Conservation (phyloP, 2,888 invertebrate species). For the Rhorus exstirpatorius region DNA sequence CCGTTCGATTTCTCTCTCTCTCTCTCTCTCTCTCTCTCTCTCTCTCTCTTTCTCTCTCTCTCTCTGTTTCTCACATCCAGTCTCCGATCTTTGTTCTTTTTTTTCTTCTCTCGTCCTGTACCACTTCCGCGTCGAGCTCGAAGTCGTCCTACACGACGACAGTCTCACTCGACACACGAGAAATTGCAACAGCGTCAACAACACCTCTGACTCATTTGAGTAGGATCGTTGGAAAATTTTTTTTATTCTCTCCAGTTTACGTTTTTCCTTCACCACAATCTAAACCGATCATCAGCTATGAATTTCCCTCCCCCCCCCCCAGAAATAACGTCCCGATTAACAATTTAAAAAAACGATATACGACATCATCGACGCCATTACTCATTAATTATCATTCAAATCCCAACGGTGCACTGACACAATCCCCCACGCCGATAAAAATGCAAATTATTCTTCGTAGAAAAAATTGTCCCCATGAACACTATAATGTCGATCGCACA, state of each 20-base stretch:
- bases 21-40: not conserved
- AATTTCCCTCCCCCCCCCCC: no score
- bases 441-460: no score
- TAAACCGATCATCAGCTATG: no score
- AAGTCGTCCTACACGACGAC: slow-evolving; percentile 18
- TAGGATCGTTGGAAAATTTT: slow-evolving; percentile 9
- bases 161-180: slow-evolving; percentile 31
- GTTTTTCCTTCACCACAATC: no score
- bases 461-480: no score
- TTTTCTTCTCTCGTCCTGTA: slow-evolving; percentile 42
- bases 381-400: no score
- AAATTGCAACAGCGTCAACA: slow-evolving; percentile 25
- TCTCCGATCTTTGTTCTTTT: slow-evolving; percentile 5
- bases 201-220: slow-evolving; percentile 30
- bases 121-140: slow-evolving; percentile 50
- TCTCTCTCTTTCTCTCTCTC: not conserved
- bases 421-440: no score
- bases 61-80: slow-evolving; percentile 23
- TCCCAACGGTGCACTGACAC: no score
- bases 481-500: no score
- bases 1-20: slow-evolving; percentile 34
- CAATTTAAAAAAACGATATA: no score
- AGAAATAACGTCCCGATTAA: no score
- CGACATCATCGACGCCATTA: no score
- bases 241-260: not conserved